Percentiles rank a stretch among this genome's conserved stretches.
Evolutionary conservation across 30 jellyfish, hydroid and myxozoan species (phyloP).

Genomic region (Hydra vulgaris): DNA sequence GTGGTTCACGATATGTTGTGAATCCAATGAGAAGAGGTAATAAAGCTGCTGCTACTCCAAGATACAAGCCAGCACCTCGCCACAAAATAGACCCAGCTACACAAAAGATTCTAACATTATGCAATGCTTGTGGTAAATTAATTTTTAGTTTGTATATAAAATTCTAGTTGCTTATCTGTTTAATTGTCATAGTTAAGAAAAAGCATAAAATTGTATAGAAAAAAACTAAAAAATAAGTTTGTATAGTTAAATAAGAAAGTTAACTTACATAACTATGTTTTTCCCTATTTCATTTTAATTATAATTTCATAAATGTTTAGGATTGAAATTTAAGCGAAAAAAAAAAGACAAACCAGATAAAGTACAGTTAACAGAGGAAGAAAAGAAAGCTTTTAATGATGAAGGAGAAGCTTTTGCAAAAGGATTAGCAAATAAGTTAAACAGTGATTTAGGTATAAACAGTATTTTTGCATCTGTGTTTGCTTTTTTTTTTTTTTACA

Average conservation of each 20-base stretch:
- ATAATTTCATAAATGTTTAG: not conserved
- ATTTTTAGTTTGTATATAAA: too few species aligned
- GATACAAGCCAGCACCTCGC: slow-evolving; percentile 79
- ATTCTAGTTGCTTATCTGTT: too few species aligned
- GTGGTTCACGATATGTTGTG: slow-evolving; percentile 62
- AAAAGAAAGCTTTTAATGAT: slow-evolving; percentile 30
- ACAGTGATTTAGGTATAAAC: slow-evolving; percentile 42
- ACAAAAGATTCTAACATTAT: slow-evolving; percentile 51
- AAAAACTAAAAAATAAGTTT: too few species aligned
- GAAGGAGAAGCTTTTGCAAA: slow-evolving; percentile 57
- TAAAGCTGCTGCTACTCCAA: slow-evolving; percentile 37
- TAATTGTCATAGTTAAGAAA: too few species aligned
- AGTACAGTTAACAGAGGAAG: slow-evolving; percentile 34
- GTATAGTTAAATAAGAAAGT: too few species aligned
- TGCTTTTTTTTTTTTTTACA: not conserved
- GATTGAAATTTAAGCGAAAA: slow-evolving; percentile 68
- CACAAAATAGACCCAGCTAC: slow-evolving; percentile 90
- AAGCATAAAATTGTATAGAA: too few species aligned
- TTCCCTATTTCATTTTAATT: not conserved
- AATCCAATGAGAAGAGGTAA: slow-evolving; percentile 82
- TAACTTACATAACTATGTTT: not conserved
- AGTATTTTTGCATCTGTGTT: not conserved
- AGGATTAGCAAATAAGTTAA: slow-evolving; percentile 31
- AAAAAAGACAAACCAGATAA: slow-evolving; percentile 17
- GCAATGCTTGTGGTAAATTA: slow-evolving; percentile 93